Base-by-base conservation (phyloP, 2,888 invertebrate species). In the Ecliptopera silaceata region DNA sequence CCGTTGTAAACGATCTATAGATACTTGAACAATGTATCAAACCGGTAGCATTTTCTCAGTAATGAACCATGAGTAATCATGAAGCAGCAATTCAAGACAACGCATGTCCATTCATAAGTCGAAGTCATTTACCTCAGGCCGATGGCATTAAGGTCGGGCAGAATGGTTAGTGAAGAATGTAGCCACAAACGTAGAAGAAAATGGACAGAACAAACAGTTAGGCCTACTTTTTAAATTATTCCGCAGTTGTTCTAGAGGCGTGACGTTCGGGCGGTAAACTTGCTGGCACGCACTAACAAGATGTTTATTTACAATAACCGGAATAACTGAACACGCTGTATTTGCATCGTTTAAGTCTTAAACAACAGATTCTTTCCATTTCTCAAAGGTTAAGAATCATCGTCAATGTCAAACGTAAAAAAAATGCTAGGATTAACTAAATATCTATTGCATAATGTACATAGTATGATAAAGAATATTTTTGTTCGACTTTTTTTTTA, bases 171-270 rank as follows among this genome's bases (percentile, higher is more conserved):
- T 46, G 63, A 74, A 70, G 79, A 82, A 80, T 77, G 76, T 71
- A 71, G 72, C 66, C 73, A 72, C 46, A 36, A 44, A 22, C 22
- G 52, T 43, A 36, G 73, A 71, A 81, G 80, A 79, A 66, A 80
- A 79, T 75, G 71, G 65, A 75, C 66, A 69, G 65, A 69, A 69
- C 68, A 67, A 75, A 84, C 87, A 82, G 88, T 87, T 83, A 86
- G 85, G 70, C 81, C 85, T 72, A 85, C 81, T 85, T 87, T 82
- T 80, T 71, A 77, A 74, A 66, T 70, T 73, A 77, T 59, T 51
- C 51, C 34, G 39, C 22, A 36, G 47, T 31, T 47, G 54, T 46
- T 54, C 44, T 46, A 43, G 39, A 34, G 43, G 39, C 59, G 59
- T 54, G 50, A 54, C 59, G 54, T 46, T 50, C 51, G 26, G 38